Conservation (phyloP, 37 sponge, comb jelly and placozoan species). For the Lycopodina hypogea region DNA sequence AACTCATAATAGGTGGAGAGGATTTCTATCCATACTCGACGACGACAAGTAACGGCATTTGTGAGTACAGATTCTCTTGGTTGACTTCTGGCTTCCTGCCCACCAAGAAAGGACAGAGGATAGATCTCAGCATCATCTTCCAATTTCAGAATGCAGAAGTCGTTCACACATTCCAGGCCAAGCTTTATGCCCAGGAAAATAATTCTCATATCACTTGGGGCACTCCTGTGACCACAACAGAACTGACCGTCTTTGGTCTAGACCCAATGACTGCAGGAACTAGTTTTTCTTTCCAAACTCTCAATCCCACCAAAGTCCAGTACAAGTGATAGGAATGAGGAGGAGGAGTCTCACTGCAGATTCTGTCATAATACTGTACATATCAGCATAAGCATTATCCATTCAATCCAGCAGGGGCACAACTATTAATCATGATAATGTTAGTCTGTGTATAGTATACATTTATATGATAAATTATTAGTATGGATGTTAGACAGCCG, state of each 20-base stretch:
- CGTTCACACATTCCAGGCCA: constrained; percentile 21
- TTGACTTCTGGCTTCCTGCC: constrained; percentile 52
- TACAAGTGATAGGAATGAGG: constrained; percentile 10
- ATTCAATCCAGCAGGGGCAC: no score
- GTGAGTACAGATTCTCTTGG: constrained; percentile 51
- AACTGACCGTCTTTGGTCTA: constrained; percentile 31
- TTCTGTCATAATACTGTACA: no score
- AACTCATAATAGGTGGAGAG: constrained; percentile 47
- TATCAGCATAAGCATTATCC: no score
- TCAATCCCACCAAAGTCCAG: constrained; percentile 19
- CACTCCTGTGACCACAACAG: constrained; percentile 26
- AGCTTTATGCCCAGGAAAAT: constrained; percentile 43
- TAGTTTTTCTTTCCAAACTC: neutral
- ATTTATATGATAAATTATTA: no score
- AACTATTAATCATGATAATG: no score
- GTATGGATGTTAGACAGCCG: no score
- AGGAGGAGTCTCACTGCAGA: no score
- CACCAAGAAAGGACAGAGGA: constrained; percentile 35
- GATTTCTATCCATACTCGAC: constrained; percentile 29
- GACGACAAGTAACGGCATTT: neutral
- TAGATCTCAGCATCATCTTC: constrained; percentile 24
- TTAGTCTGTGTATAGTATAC: no score
- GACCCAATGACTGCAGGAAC: neutral
- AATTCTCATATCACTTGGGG: constrained; percentile 59
- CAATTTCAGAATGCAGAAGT: constrained; percentile 26